These are phyloP conservation scores for Benthosema pterotum DNA, from an alignment of 2,797 vertebrate species.

Conservation along the genomic window DNA sequence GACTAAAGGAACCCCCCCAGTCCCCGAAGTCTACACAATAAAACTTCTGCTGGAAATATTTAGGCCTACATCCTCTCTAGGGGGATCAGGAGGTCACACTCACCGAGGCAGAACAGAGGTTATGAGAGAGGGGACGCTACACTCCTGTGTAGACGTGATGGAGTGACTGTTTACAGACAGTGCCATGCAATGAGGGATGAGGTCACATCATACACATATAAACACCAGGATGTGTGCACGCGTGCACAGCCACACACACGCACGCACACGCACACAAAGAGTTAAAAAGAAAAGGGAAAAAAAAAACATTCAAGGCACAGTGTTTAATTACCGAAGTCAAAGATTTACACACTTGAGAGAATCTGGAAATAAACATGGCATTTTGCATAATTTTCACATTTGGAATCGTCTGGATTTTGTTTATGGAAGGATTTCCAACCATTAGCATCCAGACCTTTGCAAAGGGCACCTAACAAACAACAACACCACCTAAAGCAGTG, in stretches of 20 bases:
- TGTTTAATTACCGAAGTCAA: conserved; percentile 18
- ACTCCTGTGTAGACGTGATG: conserved; percentile 29
- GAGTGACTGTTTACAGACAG: conserved; percentile 48
- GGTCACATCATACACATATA: conserved; percentile 27
- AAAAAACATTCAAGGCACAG: conserved; percentile 3
- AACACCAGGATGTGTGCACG: too few relatives aligned
- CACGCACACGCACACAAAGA: too few relatives aligned
- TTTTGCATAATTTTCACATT: conserved; percentile 14
- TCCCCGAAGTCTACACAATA: conserved; percentile 13
- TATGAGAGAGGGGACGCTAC: background rate
- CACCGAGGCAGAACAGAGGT: background rate
- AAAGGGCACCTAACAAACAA: background rate
- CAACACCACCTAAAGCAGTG: conserved; percentile 6
- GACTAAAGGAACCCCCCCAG: too few relatives aligned
- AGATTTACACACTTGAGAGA: background rate
- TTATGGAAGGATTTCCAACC: background rate
- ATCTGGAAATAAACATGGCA: conserved; percentile 38
- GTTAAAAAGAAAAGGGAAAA: background rate
- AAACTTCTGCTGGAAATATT: conserved; percentile 55
- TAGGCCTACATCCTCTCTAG: conserved; percentile 31
- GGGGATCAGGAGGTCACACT: conserved; percentile 29
- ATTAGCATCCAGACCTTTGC: background rate
- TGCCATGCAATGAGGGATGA: conserved; percentile 49
- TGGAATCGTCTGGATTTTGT: conserved; percentile 4
- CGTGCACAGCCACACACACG: too few relatives aligned